Evolutionary conservation across 2,797 vertebrate genomes (phyloP).

Genomic region (Labroides dimidiatus): DNA sequence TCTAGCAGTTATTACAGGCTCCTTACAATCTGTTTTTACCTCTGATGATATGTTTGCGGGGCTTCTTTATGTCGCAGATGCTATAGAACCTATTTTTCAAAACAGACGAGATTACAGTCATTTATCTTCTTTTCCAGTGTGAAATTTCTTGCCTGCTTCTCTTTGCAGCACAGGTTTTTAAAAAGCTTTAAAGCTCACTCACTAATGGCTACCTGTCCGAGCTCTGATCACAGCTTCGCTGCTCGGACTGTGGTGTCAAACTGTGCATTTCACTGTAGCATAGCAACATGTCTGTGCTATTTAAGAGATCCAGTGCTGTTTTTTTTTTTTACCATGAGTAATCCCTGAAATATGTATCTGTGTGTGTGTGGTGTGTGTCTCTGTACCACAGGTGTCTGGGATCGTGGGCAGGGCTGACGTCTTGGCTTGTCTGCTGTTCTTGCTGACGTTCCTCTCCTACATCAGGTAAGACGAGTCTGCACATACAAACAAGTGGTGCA

Average conservation of each 20-base stretch:
- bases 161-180: too few species aligned
- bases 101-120: too few species aligned
- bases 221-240: constrained; percentile 1
- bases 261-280: too few species aligned
- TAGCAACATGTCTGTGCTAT: too few species aligned
- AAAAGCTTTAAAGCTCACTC: too few species aligned
- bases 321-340: neutral
- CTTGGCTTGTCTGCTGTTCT: constrained; percentile 92
- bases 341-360: neutral
- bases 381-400: constrained; percentile 90
- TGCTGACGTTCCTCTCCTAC: constrained; percentile 96
- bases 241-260: too few species aligned
- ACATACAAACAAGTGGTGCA: neutral
- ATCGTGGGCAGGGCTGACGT: constrained; percentile 97
- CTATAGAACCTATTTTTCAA: too few species aligned
- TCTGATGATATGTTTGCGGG: neutral
- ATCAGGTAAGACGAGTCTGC: constrained; percentile 84
- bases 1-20: neutral
- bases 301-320: constrained; percentile 12
- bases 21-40: neutral
- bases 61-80: neutral
- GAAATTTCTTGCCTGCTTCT: too few species aligned
- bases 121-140: too few species aligned
- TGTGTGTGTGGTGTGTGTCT: constrained; percentile 15
- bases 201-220: neutral